Percentiles rank a stretch among this genome's conserved stretches.
These are phyloP conservation scores for Pteropus alecto DNA, from an alignment of 2,113 vertebrate genomes.

Conservation along the genomic window DNA sequence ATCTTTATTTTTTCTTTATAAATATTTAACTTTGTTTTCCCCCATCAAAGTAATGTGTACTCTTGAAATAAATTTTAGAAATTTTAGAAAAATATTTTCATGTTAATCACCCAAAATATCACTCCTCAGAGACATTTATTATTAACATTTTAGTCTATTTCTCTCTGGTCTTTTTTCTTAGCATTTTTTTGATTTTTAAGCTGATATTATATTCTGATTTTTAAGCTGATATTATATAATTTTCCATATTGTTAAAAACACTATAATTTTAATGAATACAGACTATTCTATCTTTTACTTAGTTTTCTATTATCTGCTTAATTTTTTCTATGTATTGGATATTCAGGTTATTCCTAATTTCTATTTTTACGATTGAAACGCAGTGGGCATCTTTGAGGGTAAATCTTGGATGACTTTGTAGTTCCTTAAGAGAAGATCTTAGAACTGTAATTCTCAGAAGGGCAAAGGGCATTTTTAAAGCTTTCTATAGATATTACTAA, in stretches of 20 bases:
- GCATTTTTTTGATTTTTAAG: background rate
- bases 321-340: background rate
- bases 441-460: background rate
- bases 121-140: background rate
- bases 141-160: background rate
- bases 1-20: background rate
- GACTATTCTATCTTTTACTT: background rate
- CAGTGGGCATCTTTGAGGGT: background rate
- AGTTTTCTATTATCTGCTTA: background rate
- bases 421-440: background rate
- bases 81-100: constrained; percentile 2
- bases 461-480: background rate
- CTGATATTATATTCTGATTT: background rate
- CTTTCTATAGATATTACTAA: background rate
- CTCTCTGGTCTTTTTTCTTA: background rate
- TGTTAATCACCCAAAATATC: background rate
- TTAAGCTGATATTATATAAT: background rate
- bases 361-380: background rate
- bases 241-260: background rate
- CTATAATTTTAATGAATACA: background rate
- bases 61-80: background rate
- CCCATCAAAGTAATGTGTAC: background rate
- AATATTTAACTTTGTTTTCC: background rate
- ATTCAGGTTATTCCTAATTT: background rate
- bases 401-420: background rate